Percentiles rank a stretch among this genome's conserved stretches.
Evolutionary conservation across 2,113 vertebrate genomes (phyloP).

Genomic region (Pterophyllum scalare): DNA sequence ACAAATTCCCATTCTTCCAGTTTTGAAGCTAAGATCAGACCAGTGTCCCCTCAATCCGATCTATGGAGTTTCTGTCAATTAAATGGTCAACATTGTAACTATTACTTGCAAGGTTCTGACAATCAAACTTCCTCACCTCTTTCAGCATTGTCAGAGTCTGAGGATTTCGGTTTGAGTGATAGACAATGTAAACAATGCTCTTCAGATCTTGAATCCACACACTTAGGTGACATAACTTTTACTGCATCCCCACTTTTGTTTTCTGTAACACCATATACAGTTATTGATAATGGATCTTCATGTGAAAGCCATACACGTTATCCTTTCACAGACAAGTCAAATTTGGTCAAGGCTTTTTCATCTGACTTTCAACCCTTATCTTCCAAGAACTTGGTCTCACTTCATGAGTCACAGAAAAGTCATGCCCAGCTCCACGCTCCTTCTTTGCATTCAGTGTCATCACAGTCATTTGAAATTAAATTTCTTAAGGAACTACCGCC

Average conservation of each 20-base stretch:
- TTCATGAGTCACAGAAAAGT: not conserved
- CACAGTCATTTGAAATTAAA: not conserved
- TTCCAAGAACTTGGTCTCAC: not conserved
- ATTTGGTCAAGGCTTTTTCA: rapidly evolving
- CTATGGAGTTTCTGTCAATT: not conserved
- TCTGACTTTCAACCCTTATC: not conserved
- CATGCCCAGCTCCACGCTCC: not conserved
- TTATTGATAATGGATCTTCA: no score
- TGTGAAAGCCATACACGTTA: not conserved
- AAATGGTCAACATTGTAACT: not conserved
- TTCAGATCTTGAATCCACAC: not conserved
- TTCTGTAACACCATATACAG: not conserved
- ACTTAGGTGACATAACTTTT: not conserved
- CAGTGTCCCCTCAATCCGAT: no score
- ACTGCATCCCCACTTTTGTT: not conserved
- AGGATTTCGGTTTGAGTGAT: no score
- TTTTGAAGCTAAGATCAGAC: no score
- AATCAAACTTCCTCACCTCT: not conserved
- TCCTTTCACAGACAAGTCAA: not conserved
- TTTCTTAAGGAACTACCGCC: not conserved
- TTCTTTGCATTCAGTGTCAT: not conserved
- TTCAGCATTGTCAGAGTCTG: constrained; percentile 3
- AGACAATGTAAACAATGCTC: no score
- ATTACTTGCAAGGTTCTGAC: constrained; percentile 1
- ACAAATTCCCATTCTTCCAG: no score